These are phyloP conservation scores for Steatocranus sp. DNA, from an alignment of 2,797 vertebrate species.

Conservation along the genomic window DNA sequence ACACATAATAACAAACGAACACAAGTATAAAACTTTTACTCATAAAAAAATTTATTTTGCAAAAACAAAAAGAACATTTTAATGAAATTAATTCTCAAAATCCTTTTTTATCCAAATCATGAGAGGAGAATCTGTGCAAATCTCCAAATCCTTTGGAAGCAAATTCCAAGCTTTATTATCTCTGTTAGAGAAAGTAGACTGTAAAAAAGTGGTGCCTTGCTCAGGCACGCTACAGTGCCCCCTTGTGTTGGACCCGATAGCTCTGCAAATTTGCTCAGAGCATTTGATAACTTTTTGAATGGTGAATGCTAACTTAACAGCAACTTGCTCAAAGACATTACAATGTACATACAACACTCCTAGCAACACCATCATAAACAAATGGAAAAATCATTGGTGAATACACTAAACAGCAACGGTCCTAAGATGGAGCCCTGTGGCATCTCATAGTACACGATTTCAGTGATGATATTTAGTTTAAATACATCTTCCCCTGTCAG, in stretches of 20 bases:
- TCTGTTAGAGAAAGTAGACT: not conserved
- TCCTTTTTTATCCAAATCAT: not conserved
- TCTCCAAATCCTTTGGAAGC: not conserved
- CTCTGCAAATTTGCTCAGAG: not conserved
- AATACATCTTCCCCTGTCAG: not conserved
- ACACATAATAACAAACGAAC: not conserved
- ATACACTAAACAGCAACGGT: not conserved
- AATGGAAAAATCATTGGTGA: not conserved
- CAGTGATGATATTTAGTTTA: not conserved
- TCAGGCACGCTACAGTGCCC: not conserved
- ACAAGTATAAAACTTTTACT: too few relatives aligned
- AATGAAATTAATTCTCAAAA: not conserved
- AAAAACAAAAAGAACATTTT: not conserved
- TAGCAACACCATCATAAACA: not conserved
- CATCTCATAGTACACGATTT: not conserved
- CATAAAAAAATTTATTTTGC: too few relatives aligned
- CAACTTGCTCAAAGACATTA: not conserved
- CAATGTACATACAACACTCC: not conserved
- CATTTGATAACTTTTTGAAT: not conserved
- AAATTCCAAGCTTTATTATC: not conserved
- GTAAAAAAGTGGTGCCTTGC: not conserved
- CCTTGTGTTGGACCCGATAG: not conserved
- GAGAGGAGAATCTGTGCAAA: not conserved
- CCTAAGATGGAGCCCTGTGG: not conserved
- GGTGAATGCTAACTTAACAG: not conserved